Evolutionary conservation across 2,113 vertebrate species (phyloP).

Genomic region (Phalacrocorax pelagicus): DNA sequence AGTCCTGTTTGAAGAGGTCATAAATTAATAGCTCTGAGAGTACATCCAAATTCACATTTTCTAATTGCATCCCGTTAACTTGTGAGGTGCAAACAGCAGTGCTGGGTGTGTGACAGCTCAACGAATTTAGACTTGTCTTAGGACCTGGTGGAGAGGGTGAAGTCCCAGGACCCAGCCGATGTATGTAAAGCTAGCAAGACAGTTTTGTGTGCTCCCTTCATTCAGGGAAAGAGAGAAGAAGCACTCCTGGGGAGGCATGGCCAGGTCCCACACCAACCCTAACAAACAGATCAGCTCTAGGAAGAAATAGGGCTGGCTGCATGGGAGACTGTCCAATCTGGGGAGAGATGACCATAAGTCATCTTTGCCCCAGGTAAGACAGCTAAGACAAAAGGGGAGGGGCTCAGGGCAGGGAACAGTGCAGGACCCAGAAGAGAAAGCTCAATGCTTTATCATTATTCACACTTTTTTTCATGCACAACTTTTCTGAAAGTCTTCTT

Average conservation of each 20-base stretch:
- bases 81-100: background rate
- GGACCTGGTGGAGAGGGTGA: background rate
- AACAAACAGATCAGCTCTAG: background rate
- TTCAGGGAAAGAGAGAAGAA: background rate
- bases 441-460: background rate
- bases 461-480: background rate
- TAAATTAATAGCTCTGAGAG: background rate
- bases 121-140: background rate
- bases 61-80: background rate
- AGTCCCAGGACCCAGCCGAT: background rate
- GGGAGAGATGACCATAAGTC: background rate
- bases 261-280: background rate
- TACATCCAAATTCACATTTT: background rate
- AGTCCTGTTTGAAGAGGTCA: background rate
- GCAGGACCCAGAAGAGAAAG: background rate
- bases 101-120: background rate
- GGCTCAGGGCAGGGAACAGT: background rate
- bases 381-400: background rate
- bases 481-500: background rate
- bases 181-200: rapidly evolving
- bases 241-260: background rate
- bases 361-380: background rate
- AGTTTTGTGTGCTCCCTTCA: background rate
- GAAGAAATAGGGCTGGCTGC: background rate
- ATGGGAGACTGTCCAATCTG: background rate